Evolutionary conservation across 1,140 invertebrate species (phyloP), one percentile per base, ranked within the genome.

Genomic region (Drosophila nigromelanica): DNA sequence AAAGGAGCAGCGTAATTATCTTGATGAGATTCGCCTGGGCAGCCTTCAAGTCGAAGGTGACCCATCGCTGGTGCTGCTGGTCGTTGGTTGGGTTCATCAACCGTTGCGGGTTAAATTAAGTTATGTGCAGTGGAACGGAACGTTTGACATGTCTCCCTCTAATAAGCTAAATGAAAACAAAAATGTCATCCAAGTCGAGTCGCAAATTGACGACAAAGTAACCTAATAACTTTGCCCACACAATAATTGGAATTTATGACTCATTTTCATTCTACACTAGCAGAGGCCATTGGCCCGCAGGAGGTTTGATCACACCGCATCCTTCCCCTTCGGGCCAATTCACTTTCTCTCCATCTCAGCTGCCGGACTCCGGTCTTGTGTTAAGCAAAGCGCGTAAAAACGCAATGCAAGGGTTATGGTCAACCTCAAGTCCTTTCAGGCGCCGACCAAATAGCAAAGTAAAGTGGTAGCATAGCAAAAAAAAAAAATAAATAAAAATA

Each of bases 231-330:
- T 87, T 87, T 67, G 59, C 59, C 85, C 76, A 73, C 68, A 69
- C 73, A 89, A 76, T 89, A 87, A 87, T 83, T 89, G 76, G 79
- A 89, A 87, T 87, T 87, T 87, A 87, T 89, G 83, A 73, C 75
- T 71, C 73, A 67, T 78, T 70, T 62, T 71, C 12, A 30, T 24
- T 40, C 43, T 24, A 18, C 48, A 42, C 62, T 52, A 51, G 0
- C 39, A 37, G 14, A 21, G 56, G 58, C 64, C 52, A 62, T 48
- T 50, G 40, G 54, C 18, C 43, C 40, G 42, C 45, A 0, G 33
- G 33, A 35, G 33, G 7, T 8, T 35, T 35, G 33, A 35, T 35
- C 33, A 10, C 33, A 8, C 33, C 8, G 5, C 30, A 0, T 2
- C 5, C 8, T 8, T 1, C 8, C 30, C 1, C 51, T 55, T 15